phyloP scores from a whole-genome alignment of 2,113 vertebrate species.

The Oreocharis arfaki region DNA sequence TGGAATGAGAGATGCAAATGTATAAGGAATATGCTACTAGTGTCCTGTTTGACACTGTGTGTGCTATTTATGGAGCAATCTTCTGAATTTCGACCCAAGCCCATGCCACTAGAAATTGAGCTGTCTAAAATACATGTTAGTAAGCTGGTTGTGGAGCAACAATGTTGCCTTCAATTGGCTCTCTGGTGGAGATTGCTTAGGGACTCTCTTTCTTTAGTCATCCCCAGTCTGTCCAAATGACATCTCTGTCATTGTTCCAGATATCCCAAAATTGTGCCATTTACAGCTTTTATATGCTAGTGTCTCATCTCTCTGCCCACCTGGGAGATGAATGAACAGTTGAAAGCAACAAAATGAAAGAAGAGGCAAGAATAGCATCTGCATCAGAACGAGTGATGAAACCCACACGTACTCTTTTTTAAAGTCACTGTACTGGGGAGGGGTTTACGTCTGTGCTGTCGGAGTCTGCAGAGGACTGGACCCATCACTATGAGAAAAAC shows the following conservation, averaged over 20 bases:
- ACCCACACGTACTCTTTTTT: neutral
- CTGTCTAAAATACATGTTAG: neutral
- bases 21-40: neutral
- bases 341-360: neutral
- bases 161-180: neutral
- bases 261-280: neutral
- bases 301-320: neutral
- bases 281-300: neutral
- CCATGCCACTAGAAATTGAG: neutral
- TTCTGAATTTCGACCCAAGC: neutral
- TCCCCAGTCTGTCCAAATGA: neutral
- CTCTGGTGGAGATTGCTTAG: neutral
- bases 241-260: neutral
- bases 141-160: neutral
- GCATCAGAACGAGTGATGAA: neutral
- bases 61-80: rapidly evolving
- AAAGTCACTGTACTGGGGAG: neutral
- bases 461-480: neutral
- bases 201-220: neutral
- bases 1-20: neutral
- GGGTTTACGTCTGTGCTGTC: neutral
- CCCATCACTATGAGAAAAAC: neutral
- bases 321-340: neutral
- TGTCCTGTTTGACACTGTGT: no score
- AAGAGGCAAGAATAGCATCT: neutral